phyloP scores from a whole-genome alignment of 2,113 vertebrate species.

The Heterochromis multidens region DNA sequence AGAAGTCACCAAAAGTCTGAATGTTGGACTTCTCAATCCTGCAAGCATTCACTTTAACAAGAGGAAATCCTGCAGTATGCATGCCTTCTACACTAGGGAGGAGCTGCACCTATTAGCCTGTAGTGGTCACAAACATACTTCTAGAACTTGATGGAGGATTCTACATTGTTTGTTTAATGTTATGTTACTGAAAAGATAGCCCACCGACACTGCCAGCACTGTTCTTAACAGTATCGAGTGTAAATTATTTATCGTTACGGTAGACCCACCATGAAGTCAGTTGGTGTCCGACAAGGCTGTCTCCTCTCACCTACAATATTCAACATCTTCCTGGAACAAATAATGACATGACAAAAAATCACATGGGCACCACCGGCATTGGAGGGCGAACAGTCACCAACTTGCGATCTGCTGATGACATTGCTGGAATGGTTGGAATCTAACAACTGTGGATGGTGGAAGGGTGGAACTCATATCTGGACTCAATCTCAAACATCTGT shows the following conservation, averaged over 20 bases:
- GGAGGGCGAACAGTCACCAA: background rate
- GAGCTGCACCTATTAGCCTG: background rate
- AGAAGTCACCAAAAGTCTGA: background rate
- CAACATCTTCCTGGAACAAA: background rate
- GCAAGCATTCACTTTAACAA: accelerated
- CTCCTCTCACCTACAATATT: background rate
- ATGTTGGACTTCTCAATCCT: background rate
- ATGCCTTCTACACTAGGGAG: too few relatives aligned
- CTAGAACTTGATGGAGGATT: background rate
- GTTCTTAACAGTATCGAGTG: background rate
- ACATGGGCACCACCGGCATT: background rate
- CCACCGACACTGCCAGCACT: background rate
- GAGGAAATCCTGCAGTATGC: background rate
- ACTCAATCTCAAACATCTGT: background rate
- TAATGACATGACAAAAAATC: background rate
- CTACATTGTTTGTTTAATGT: background rate
- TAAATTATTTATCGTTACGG: background rate
- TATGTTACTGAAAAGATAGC: background rate
- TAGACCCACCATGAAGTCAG: background rate
- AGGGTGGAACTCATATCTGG: background rate
- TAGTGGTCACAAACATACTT: background rate
- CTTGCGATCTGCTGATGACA: background rate
- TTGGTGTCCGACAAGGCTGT: background rate
- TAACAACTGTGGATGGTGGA: background rate
- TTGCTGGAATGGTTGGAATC: background rate